phyloP scores from a whole-genome alignment of 1,140 invertebrate species.

The Drosophila tristis region DNA sequence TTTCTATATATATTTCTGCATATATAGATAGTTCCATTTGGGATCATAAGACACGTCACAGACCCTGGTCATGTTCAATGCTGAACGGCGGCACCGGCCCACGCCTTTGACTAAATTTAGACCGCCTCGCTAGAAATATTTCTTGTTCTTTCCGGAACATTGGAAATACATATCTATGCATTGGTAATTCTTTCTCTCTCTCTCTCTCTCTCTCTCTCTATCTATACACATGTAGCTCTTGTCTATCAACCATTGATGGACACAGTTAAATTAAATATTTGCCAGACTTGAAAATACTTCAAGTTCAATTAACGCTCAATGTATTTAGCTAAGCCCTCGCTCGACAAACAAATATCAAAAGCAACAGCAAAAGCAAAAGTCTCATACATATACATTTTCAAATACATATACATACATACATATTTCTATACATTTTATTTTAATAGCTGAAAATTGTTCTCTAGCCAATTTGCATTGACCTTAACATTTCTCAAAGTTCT shows the following conservation, averaged over 20 bases:
- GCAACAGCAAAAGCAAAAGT: slow-evolving; percentile 17
- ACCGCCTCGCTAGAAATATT: slow-evolving; percentile 44
- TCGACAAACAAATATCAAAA: slow-evolving; percentile 42
- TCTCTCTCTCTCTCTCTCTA: not conserved
- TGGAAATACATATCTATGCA: slow-evolving; percentile 38
- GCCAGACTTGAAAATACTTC: not conserved
- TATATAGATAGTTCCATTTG: slow-evolving; percentile 57
- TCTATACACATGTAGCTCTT: slow-evolving; percentile 1
- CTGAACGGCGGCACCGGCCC: slow-evolving; percentile 44
- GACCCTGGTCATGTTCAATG: slow-evolving; percentile 73
- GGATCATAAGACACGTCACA: slow-evolving; percentile 65
- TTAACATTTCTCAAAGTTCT: slow-evolving; percentile 55
- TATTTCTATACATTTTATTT: slow-evolving; percentile 15
- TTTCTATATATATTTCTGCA: slow-evolving; percentile 8
- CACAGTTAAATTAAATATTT: slow-evolving; percentile 57
- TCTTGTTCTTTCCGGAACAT: slow-evolving; percentile 48
- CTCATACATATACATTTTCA: slow-evolving; percentile 13
- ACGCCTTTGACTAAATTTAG: slow-evolving; percentile 75
- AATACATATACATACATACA: slow-evolving; percentile 6
- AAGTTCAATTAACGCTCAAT: slow-evolving; percentile 26
- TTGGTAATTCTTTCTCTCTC: slow-evolving; percentile 25
- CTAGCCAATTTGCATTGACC: slow-evolving; percentile 73
- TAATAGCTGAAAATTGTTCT: slow-evolving; percentile 36
- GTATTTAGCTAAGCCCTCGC: slow-evolving; percentile 13
- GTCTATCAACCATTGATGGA: slow-evolving; percentile 36